Percentiles rank a stretch among this genome's conserved stretches.
Evolutionary conservation across 2,888 invertebrate genomes (phyloP).

Genomic region (Lochmaea capreae): DNA sequence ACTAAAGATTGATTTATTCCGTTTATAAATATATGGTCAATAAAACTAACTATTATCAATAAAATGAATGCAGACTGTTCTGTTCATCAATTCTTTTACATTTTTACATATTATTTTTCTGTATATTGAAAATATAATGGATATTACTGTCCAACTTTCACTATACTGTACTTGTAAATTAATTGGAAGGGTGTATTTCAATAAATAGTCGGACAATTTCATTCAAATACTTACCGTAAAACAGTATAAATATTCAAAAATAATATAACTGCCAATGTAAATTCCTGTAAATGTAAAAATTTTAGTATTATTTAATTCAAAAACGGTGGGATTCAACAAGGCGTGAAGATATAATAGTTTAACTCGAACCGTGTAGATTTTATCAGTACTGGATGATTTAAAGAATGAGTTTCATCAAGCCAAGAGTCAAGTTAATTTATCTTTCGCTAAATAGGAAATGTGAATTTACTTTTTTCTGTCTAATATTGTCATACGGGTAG

Average conservation of each 20-base stretch:
- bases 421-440: constrained; percentile 30
- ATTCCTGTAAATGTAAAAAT: background rate
- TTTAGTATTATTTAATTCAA: constrained; percentile 19
- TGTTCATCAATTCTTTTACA: too few relatives aligned
- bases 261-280: background rate
- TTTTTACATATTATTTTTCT: too few relatives aligned
- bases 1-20: too few relatives aligned
- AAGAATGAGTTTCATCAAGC: constrained; percentile 18
- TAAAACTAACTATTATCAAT: too few relatives aligned
- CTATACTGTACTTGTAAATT: too few relatives aligned
- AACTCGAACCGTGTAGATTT: constrained; percentile 22
- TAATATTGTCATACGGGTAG: constrained; percentile 20
- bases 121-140: too few relatives aligned
- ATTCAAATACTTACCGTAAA: too few relatives aligned
- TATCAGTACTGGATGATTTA: constrained; percentile 24
- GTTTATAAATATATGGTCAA: too few relatives aligned
- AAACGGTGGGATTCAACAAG: constrained; percentile 25
- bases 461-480: constrained; percentile 1
- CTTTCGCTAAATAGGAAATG: constrained; percentile 43
- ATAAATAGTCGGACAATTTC: too few relatives aligned
- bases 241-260: background rate
- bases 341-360: constrained; percentile 21
- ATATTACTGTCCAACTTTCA: too few relatives aligned
- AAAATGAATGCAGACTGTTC: too few relatives aligned
- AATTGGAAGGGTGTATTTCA: too few relatives aligned